Conservation (phyloP, 2,113 vertebrate genomes). For the Nicator chloris region DNA sequence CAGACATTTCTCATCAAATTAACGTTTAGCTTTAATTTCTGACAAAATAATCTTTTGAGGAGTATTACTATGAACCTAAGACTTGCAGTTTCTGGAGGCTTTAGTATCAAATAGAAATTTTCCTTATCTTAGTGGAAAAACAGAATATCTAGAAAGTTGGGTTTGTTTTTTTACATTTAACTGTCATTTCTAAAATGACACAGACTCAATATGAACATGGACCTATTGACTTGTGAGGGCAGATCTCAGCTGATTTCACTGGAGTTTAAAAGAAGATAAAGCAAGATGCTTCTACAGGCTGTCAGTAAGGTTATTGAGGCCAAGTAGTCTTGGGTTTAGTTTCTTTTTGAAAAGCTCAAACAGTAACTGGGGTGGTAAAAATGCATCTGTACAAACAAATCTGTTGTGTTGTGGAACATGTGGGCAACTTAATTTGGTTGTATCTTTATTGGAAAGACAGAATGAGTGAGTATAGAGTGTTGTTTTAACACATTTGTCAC, state of each 20-base stretch:
- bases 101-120: background rate
- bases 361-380: background rate
- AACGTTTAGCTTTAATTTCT: background rate
- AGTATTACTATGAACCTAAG: background rate
- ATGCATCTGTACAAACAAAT: background rate
- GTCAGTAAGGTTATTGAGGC: background rate
- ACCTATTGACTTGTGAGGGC: background rate
- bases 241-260: background rate
- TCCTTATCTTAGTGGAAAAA: background rate
- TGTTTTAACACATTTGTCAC: background rate
- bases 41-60: background rate
- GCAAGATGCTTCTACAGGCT: background rate
- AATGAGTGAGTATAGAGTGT: background rate
- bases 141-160: background rate
- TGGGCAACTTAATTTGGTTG: background rate
- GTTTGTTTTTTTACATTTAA: background rate
- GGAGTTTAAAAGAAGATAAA: background rate
- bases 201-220: background rate
- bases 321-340: background rate
- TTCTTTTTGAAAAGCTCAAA: background rate
- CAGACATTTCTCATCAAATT: background rate
- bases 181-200: background rate
- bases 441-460: background rate
- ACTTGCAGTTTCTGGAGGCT: background rate
- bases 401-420: background rate